Conservation (phyloP, 2,113 vertebrate species). For the Nothoprocta perdicaria region DNA sequence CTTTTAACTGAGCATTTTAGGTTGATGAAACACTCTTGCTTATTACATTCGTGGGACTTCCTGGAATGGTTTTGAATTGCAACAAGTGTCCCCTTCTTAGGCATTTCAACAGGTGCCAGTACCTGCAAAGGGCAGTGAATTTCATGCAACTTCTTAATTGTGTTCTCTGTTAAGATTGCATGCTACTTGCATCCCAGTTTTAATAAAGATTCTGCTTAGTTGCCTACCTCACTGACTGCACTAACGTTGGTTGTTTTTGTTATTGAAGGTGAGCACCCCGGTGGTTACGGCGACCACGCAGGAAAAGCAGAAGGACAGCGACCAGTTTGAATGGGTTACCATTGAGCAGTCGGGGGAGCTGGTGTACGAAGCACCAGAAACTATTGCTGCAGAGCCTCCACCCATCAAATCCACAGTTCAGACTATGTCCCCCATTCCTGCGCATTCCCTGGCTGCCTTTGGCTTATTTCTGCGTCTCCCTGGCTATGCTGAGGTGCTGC, state of each 20-base stretch:
- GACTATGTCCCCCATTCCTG: constrained; percentile 96
- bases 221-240: background rate
- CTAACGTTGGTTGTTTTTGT: background rate
- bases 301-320: constrained; percentile 97
- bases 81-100: background rate
- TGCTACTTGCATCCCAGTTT: background rate
- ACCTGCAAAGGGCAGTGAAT: background rate
- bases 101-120: accelerated
- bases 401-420: constrained; percentile 95
- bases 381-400: constrained; percentile 91
- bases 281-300: constrained; percentile 91
- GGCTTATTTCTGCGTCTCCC: constrained; percentile 97
- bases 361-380: constrained; percentile 97
- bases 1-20: background rate
- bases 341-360: constrained; percentile 97
- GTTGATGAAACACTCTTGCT: background rate
- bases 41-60: accelerated
- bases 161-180: background rate
- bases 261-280: constrained; percentile 91
- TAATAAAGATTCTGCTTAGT: background rate
- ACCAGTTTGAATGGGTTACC: constrained; percentile 99
- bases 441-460: constrained; percentile 97
- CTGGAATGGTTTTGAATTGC: background rate
- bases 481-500: constrained; percentile 96
- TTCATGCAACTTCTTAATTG: background rate